Base-by-base conservation (phyloP, 2,888 invertebrate genomes). In the Diarsia dahlii region DNA sequence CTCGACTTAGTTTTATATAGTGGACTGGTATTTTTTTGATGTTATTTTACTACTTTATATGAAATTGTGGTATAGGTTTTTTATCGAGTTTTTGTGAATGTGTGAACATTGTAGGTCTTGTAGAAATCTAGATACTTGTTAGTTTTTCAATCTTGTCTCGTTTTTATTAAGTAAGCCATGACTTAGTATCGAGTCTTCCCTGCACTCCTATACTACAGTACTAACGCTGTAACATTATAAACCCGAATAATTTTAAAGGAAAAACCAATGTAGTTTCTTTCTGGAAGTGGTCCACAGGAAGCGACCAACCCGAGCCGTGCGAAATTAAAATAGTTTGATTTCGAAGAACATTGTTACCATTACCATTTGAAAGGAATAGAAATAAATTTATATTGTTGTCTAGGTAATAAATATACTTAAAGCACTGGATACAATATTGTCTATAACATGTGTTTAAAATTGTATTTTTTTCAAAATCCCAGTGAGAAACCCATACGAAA, bases 1-100 rank as follows among this genome's bases (percentile, higher is more conserved):
- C 50, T 45, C 48, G 13, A 56, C 69, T 66, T 56, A 72, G 23
- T 62, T 62, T 56, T 39, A 50, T 39, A 45, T 66, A 69, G 13
- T 23, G 45, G 45, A 63, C 45, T 20, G 8, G 18, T 45, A 15
- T 20, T 15, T 45, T 64, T 63, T 70, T 23, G 1, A 15, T n/a
- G 13, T 20, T 66, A 20, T 8, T 46, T 5, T 76, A 28, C 4
- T 13, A 23, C 39, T 13, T 34, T 23, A 18, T 60, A n/a, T 8
- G 8, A 74, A 28, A 64, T 74, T 13, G 46, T 1, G 8, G 20
- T 15, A 54, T 28, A 20, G 20, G 23, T 54, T 28, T 5, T 15
- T 28, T 28, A 9, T 3, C 15, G 58, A 58, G 28, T 2, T 28
- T 28, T 28, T 28, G 58, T 58, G 56, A 6, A 23, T 6, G 23